Evolutionary conservation across 2,888 invertebrate genomes (phyloP), one percentile per base, ranked within the genome.

Genomic region (Isoperla grammatica): DNA sequence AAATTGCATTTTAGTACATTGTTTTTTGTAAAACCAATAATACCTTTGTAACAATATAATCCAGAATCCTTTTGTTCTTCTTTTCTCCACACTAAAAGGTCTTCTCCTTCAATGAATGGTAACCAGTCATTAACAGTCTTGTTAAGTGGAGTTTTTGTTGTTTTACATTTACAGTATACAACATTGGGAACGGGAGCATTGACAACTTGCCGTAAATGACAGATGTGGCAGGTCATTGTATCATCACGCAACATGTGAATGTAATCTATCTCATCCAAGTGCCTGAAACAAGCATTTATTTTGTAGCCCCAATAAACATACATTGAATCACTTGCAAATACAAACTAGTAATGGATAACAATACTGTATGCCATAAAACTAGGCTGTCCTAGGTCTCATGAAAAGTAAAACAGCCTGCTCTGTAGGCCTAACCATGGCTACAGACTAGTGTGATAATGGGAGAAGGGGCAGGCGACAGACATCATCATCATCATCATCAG

Each of bases 81-180:
- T 66, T 84, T 84, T 61, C 88, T 78, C 93, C 93, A 94, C 39
- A 93, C 86, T 12, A 90, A 77, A 70, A 91, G 83, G 69, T 90
- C 87, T 56, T 86, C 80, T 12, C 87, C 82, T 70, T 90, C 88
- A 67, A 92, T 82, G 70, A 88, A 93, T 0, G 90, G 87, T 56
- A 80, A 78, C 93, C 90, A 90, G 4, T 45, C 46, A 15, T 15
- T 13, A 17, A 23, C 2, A 43, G 20, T 50, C 56, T 39, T 64
- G 62, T 53, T 65, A 59, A 13, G 57, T 49, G 35, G 60, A 39
- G 40, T 65, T 60, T 22, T 46, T 15, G 35, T 50, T 37, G 22
- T 57, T 57, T 69, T 65, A 68, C 79, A 80, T 46, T 68, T 69
- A 66, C 81, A 82, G 66, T 79, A 81, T n/a, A 74, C 69, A 15